phyloP scores from a whole-genome alignment of 2,797 vertebrate species.

The Myotis pilosus region DNA sequence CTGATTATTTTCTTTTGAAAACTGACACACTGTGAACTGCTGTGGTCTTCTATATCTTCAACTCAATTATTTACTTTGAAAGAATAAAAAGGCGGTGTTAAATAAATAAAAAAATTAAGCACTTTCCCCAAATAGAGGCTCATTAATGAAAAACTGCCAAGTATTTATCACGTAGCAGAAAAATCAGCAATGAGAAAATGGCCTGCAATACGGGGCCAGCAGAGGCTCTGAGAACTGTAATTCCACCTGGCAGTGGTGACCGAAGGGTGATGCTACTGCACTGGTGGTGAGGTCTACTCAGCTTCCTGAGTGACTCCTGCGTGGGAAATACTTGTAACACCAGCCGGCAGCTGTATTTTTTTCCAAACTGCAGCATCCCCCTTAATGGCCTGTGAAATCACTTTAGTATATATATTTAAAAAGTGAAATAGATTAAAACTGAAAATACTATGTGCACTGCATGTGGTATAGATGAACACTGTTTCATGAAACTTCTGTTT shows the following conservation, averaged over 20 bases:
- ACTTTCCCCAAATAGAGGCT: not conserved
- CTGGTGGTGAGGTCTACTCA: not conserved
- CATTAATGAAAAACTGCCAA: slow-evolving; percentile 36
- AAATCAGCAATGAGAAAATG: slow-evolving; percentile 34
- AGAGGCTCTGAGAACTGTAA: not conserved
- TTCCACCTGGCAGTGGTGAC: not conserved
- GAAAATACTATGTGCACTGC: not conserved
- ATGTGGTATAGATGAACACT: not conserved
- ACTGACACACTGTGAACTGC: slow-evolving; percentile 5
- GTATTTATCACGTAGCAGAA: not conserved
- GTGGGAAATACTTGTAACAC: not conserved
- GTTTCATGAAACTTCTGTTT: slow-evolving; percentile 17
- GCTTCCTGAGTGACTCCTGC: not conserved
- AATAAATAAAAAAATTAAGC: not conserved
- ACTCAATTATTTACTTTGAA: slow-evolving; percentile 39
- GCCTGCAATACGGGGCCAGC: not conserved
- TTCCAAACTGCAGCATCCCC: not conserved
- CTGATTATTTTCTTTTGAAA: slow-evolving; percentile 48
- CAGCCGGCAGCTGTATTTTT: not conserved
- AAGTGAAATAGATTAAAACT: slow-evolving; percentile 4
- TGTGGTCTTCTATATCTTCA: not conserved
- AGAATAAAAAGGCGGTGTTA: not conserved
- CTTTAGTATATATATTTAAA: slow-evolving; percentile 12
- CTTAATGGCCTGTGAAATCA: not conserved
- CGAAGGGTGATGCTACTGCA: not conserved